Base-by-base conservation (phyloP, 2,888 invertebrate species). In the Dasysyrphus albostriatus region DNA sequence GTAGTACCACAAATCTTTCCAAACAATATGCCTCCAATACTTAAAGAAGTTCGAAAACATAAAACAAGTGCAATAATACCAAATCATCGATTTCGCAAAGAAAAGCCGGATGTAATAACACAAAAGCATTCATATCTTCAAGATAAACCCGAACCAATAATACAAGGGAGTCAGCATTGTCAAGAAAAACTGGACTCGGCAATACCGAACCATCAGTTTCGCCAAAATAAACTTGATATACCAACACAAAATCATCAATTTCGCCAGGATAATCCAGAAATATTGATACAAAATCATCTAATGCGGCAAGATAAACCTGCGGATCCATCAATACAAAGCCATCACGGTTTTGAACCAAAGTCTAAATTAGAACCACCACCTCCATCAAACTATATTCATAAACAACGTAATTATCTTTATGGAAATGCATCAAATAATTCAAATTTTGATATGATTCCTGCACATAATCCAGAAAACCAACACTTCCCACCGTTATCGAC, bases 381-480 rank as follows among this genome's bases (percentile, higher is more conserved):
- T 42, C 14, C 88, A 47, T 16, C 74, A 19, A 74, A 80, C 44
- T 84, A 69, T 19, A 4, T 69, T 37, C 69, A 80, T 59, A 69
- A 80, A 14, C 73, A 58, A 2, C 63, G 47, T 44, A 77, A 67
- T 49, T 70, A 65, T 19, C n/a, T 49, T 14, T 78, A 51, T 32
- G 65, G 44, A 44, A 82, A 29, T 34, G 49, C 47, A 65, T 42
- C 58, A 37, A 80, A 54, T 19, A 51, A 80, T 49, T 58, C 51
- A 54, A 78, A 56, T 24, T 77, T 77, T 34, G 81, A 77, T 6
- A 63, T 58, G 16, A 12, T 59, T 51, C 54, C 79, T 8, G 9
- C 61, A 59, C 76, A 73, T 24, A 74, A 74, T 24, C 34, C 70
- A 19, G 78, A 85, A 61, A 77, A 73, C 42, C 73, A 67, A 9